Conservation (phyloP, 2,113 vertebrate species). For the Lanius ludovicianus region DNA sequence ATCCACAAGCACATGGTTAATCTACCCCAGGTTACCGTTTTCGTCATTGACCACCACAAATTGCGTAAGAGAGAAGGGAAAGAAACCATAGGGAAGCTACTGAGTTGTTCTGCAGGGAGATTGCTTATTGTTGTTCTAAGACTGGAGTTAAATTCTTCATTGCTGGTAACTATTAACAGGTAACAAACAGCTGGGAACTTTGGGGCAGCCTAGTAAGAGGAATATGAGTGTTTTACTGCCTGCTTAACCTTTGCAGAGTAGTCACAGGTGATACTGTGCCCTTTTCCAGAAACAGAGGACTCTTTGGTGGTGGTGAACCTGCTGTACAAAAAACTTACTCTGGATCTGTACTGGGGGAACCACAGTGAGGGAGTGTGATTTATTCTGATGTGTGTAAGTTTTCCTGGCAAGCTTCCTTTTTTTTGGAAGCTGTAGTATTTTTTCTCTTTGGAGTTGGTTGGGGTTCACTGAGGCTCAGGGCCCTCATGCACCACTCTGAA, state of each 20-base stretch:
- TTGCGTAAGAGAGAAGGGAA: not conserved
- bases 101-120: not conserved
- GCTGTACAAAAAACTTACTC: not conserved
- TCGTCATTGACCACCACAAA: not conserved
- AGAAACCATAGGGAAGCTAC: not conserved
- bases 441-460: not conserved
- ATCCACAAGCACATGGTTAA: not conserved
- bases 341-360: not conserved
- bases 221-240: not conserved
- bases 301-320: not conserved
- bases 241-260: not conserved
- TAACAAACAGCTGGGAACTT: not conserved
- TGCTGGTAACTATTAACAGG: not conserved
- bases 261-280: not conserved
- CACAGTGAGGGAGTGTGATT: not conserved
- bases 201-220: not conserved
- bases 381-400: not conserved
- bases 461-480: not conserved
- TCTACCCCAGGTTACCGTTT: not conserved
- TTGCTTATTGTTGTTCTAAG: not conserved
- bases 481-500: rapidly evolving
- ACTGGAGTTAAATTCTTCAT: not conserved
- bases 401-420: not conserved
- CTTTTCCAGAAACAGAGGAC: not conserved
- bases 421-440: not conserved